These are phyloP conservation scores for Zeuzera pyrina DNA, from an alignment of 2,888 invertebrate species.

Conservation along the genomic window DNA sequence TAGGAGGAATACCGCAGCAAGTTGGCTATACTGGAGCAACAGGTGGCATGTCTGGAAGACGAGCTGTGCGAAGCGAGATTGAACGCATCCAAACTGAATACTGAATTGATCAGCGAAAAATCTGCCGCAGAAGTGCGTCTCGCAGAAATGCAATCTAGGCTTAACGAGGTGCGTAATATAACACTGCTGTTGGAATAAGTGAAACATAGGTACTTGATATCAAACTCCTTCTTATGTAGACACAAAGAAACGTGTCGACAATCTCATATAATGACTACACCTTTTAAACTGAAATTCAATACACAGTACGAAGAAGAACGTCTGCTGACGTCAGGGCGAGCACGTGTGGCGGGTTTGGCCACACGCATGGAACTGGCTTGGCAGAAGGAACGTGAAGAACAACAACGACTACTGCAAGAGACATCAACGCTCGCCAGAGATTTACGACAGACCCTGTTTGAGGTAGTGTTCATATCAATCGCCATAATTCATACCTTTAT, in stretches of 20 bases:
- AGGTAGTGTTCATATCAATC: too few relatives aligned
- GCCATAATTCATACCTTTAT: too few relatives aligned
- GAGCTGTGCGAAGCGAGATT: slow-evolving; percentile 88
- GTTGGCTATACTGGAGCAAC: slow-evolving; percentile 84
- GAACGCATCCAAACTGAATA: slow-evolving; percentile 87
- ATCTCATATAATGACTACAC: too few relatives aligned
- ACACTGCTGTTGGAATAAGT: too few relatives aligned
- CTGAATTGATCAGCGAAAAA: slow-evolving; percentile 90
- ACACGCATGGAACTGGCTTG: slow-evolving; percentile 93
- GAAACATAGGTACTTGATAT: too few relatives aligned
- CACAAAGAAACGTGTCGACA: too few relatives aligned
- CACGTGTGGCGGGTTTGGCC: slow-evolving; percentile 88
- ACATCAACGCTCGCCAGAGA: slow-evolving; percentile 92
- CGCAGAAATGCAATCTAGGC: slow-evolving; percentile 89
- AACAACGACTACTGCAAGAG: slow-evolving; percentile 90
- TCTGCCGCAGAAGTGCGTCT: slow-evolving; percentile 89
- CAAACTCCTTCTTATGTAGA: too few relatives aligned
- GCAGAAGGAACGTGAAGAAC: slow-evolving; percentile 95
- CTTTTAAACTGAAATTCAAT: too few relatives aligned
- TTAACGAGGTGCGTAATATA: slow-evolving; percentile 89
- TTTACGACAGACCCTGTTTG: slow-evolving; percentile 88
- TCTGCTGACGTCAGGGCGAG: slow-evolving; percentile 85
- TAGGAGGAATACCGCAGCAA: slow-evolving; percentile 81
- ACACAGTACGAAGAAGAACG: slow-evolving; percentile 88
- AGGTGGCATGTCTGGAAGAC: slow-evolving; percentile 89